Conservation (phyloP, 2,888 invertebrate genomes). For the Cheilosia vulpina region DNA sequence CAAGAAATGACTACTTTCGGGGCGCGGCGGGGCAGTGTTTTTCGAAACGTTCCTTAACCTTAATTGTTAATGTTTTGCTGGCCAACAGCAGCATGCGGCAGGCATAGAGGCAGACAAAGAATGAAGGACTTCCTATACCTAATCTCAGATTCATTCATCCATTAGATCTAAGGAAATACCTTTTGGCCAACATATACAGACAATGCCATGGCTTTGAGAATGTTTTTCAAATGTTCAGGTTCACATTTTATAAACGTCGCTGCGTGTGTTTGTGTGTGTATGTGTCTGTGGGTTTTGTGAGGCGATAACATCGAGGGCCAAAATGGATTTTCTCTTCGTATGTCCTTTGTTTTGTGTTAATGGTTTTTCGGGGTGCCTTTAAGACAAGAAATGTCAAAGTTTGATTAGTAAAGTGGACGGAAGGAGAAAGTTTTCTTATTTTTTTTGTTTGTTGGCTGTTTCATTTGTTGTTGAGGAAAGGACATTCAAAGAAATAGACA, state of each 20-base stretch:
- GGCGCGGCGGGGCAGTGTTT: slow-evolving; percentile 17
- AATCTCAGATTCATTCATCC: slow-evolving; percentile 71
- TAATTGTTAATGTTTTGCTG: slow-evolving; percentile 56
- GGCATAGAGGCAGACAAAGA: slow-evolving; percentile 26
- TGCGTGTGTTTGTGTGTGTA: not conserved
- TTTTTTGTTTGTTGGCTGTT: not conserved
- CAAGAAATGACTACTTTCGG: slow-evolving; percentile 46
- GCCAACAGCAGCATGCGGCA: slow-evolving; percentile 8
- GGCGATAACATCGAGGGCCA: slow-evolving; percentile 61
- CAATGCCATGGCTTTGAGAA: slow-evolving; percentile 32
- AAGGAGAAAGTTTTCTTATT: slow-evolving; percentile 45
- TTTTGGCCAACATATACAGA: slow-evolving; percentile 40
- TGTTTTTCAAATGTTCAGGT: slow-evolving; percentile 28
- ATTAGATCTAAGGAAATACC: slow-evolving; percentile 68
- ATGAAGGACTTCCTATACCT: slow-evolving; percentile 58
- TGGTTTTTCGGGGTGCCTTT: slow-evolving; percentile 50
- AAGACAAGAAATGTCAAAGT: slow-evolving; percentile 72
- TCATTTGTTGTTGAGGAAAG: slow-evolving; percentile 15
- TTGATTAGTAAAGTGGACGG: slow-evolving; percentile 74
- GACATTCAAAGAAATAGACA: slow-evolving; percentile 5
- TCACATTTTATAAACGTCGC: not conserved
- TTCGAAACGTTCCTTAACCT: slow-evolving; percentile 57
- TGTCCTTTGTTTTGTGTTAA: slow-evolving; percentile 71
- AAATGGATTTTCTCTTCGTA: slow-evolving; percentile 65
- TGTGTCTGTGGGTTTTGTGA: not conserved